Evolutionary conservation across 2,113 vertebrate genomes (phyloP).

Genomic region (Paramormyrops kingsleyae): DNA sequence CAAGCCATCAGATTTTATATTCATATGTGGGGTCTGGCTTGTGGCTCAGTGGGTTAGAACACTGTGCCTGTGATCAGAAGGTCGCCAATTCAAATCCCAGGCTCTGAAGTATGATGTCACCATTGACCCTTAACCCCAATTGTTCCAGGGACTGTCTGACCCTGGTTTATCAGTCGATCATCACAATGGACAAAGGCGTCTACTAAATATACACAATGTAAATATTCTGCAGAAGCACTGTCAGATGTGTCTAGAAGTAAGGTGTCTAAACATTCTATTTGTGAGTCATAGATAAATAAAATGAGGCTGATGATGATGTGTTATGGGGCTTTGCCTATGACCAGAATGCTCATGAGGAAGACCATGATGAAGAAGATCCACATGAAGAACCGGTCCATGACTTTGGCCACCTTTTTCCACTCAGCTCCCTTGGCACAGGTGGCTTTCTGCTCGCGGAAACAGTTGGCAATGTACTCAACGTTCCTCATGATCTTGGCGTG

Average conservation of each 20-base stretch:
- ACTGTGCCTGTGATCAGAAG: background rate
- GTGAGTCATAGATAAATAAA: background rate
- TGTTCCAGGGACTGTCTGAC: background rate
- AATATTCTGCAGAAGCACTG: background rate
- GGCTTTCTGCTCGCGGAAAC: constrained; percentile 80
- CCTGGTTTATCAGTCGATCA: background rate
- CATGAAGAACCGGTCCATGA: constrained; percentile 98
- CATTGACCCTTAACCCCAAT: background rate
- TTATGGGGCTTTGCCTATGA: constrained; percentile 79
- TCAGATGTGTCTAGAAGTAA: background rate
- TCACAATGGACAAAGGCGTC: background rate
- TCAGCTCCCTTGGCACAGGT: constrained; percentile 81
- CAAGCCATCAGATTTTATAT: background rate
- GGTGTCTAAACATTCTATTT: background rate
- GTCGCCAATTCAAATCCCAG: background rate
- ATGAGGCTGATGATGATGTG: constrained; percentile 10
- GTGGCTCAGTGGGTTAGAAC: background rate
- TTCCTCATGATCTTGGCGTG: constrained; percentile 71
- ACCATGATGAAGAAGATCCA: constrained; percentile 98
- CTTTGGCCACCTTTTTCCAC: constrained; percentile 97
- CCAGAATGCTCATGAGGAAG: constrained; percentile 90
- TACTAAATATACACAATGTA: background rate
- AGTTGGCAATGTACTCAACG: constrained; percentile 87
- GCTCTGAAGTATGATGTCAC: background rate
- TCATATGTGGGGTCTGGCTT: background rate